Evolutionary conservation across 1,140 invertebrate species (phyloP), one percentile per base, ranked within the genome.

Genomic region (Penaeus japonicus): DNA sequence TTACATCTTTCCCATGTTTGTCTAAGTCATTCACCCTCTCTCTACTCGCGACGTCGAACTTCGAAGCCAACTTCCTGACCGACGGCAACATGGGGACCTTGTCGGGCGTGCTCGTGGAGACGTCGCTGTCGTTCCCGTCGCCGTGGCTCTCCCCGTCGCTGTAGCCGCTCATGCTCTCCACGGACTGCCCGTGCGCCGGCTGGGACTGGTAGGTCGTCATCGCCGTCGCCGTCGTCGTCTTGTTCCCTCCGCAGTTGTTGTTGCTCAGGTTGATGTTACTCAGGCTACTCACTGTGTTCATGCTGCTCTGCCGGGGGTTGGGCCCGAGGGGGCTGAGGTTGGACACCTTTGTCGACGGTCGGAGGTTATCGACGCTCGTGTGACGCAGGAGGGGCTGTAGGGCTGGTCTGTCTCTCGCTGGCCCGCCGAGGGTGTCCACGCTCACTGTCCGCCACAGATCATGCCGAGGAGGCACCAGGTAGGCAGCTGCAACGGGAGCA

Each of bases 361-460:
- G 77, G 5, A 87, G 53, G 30, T 81, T 87, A 32, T 87, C 85
- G 55, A 73, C 81, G 59, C 87, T 88, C 5, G 70, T 88, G 55
- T 88, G 87, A 7, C 87, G 59, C 7, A 75, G 73, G 53, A 88
- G 54, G 17, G 80, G 87, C 35, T 59, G 80, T 32, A 83, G 27
- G 24, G 70, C 7, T 12, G 81, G 0, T n/a, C 27, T 53, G 10
- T 82, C 70, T 77, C 24, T 53, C 27, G 81, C 54, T 7, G 80
- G 80, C 22, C 35, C 70, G n/a, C 78, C 22, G 7, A 88, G 57
- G n/a, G 87, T 88, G 80, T 88, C 87, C 27, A 62, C 87, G 77
- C 87, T 88, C 70, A 88, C 87, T 62, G 87, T 88, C 81, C 87
- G 22, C 87, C 87, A 88, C 17, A 88, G 70, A 35, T 88, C 87